A percentile compares a stretch with the other conserved stretches of the same genome.
phyloP scores from a whole-genome alignment of 1,140 invertebrate species.

The Calephelis nemesis region DNA sequence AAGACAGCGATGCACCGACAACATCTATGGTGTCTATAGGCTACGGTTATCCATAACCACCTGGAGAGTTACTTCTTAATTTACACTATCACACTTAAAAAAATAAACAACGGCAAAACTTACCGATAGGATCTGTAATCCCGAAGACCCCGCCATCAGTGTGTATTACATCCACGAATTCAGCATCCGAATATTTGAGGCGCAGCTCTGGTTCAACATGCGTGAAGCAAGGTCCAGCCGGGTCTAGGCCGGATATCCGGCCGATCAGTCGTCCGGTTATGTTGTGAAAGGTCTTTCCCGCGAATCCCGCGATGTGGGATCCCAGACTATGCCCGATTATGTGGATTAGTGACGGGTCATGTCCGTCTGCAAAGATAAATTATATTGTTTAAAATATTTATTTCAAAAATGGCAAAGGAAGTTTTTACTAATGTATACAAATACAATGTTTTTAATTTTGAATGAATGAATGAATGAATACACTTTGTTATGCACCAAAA shows the following conservation, averaged over 20 bases:
- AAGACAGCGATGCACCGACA: too few species aligned
- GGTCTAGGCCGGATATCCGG: constrained; percentile 85
- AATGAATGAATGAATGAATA: too few species aligned
- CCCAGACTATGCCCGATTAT: constrained; percentile 92
- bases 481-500: too few species aligned
- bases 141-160: constrained; percentile 82
- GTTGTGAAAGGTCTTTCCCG: constrained; percentile 78
- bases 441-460: too few species aligned
- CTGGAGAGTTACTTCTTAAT: too few species aligned
- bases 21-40: too few species aligned
- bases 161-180: constrained; percentile 87
- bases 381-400: background rate
- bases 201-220: constrained; percentile 76
- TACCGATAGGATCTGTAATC: constrained; percentile 56
- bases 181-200: constrained; percentile 82
- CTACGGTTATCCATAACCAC: too few species aligned
- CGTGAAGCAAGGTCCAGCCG: constrained; percentile 84
- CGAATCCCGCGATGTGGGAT: constrained; percentile 88
- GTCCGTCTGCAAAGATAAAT: constrained; percentile 42
- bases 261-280: constrained; percentile 74
- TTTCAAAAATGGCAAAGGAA: too few species aligned
- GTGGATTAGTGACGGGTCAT: constrained; percentile 80
- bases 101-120: constrained; percentile 21
- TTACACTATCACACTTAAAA: too few species aligned
- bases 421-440: too few species aligned